Evolutionary conservation across 2,797 vertebrate species (phyloP), one percentile per base, ranked within the genome.

Genomic region (Decapterus maruadsi): DNA sequence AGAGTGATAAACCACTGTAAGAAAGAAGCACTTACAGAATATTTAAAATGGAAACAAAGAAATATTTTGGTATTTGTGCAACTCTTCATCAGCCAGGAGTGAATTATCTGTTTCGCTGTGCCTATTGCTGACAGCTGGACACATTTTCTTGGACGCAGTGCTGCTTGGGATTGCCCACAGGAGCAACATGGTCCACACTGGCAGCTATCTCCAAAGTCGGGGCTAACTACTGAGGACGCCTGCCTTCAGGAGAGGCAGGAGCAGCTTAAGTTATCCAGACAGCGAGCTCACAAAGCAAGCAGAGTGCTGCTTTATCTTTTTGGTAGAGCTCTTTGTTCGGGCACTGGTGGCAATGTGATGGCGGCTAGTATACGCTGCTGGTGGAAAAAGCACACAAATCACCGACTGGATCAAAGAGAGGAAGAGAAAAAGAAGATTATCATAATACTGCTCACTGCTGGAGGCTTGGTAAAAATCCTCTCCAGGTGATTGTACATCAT

Each of bases 391-490:
- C 14, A 60, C n/a, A 56, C 38, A 62, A 42, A 65, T 80, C 38
- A 68, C 43, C n/a, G 29, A 67, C 38, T 42, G 43, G 29, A 60
- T 64, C 53, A 53, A 45, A 50, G 55, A 19, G 16, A 40, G 6
- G 1, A 26, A 31, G 50, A 51, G 51, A 43, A 36, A 36, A 36
- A 36, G 34, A 36, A 36, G 42, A 31, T 43, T 26, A 45, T 45
- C 26, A 61, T 45, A 64, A 42, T 31, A 10, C 31, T 72, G 19
- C 22, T 71, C 55, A 57, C 68, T 57, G 17, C 54, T 68, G 69
- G 53, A 59, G 59, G 55, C 40, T 75, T 8, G 60, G 45, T 66
- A 75, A 57, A 66, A 60, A 22, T 36, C 34, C 16, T 58, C 12
- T n/a, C 6, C n/a, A 40, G 48, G 56, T 62, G 66, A 67, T 46